Percentiles rank a stretch among this genome's conserved stretches.
These are phyloP conservation scores for Drosophila emarginata DNA, from an alignment of 2,888 invertebrate genomes.

Conservation along the genomic window DNA sequence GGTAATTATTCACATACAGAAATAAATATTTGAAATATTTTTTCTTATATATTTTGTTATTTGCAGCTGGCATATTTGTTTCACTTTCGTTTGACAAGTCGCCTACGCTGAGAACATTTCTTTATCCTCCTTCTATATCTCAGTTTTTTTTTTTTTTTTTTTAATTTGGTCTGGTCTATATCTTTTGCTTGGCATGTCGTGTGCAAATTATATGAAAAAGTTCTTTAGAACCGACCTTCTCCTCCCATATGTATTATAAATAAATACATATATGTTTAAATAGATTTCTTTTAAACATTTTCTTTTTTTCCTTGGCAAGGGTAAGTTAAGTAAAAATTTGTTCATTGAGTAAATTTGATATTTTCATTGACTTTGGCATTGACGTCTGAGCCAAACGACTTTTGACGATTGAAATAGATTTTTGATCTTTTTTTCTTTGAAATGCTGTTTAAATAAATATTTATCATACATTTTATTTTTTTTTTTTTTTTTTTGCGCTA, in stretches of 20 bases:
- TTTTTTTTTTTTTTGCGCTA: background rate
- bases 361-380: conserved; percentile 45
- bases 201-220: conserved; percentile 56
- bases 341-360: conserved; percentile 47
- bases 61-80: conserved; percentile 45
- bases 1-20: conserved; percentile 45
- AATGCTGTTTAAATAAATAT: background rate
- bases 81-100: conserved; percentile 21
- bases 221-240: conserved; percentile 21
- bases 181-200: conserved; percentile 49
- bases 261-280: background rate
- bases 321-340: conserved; percentile 50
- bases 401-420: conserved; percentile 62
- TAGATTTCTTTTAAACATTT: background rate
- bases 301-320: conserved; percentile 45
- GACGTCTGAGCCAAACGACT: conserved; percentile 25
- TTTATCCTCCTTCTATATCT: conserved; percentile 1
- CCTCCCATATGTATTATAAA: background rate
- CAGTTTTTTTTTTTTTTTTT: too few species aligned
- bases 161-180: too few species aligned
- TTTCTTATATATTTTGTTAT: conserved; percentile 28
- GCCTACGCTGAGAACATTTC: conserved; percentile 36
- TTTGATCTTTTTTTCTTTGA: background rate
- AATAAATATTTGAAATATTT: background rate
- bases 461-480: background rate